Conservation (phyloP, 2,888 invertebrate species). For the Cloeon dipterum region DNA sequence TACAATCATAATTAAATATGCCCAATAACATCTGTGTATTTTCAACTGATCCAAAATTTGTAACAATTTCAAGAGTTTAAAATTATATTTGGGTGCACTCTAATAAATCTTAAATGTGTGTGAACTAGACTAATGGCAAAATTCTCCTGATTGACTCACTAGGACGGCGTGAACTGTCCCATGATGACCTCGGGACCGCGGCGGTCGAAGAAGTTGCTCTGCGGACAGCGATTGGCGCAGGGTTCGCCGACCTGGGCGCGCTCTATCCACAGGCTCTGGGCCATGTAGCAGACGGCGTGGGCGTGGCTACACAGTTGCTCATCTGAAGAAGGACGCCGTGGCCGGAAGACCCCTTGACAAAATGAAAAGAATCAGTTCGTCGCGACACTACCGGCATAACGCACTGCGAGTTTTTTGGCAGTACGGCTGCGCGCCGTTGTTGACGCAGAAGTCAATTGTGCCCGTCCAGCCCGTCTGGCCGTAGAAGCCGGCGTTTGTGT, state of each 20-base stretch:
- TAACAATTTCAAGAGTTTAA: no score
- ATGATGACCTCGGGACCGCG: not conserved
- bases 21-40: no score
- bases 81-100: no score
- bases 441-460: conserved; percentile 59
- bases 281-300: conserved; percentile 58
- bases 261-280: conserved; percentile 40
- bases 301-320: conserved; percentile 57
- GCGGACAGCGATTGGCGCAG: conserved; percentile 45
- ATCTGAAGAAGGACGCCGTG: conserved; percentile 25
- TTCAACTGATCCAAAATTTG: no score
- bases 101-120: no score
- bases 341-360: not conserved
- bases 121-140: no score
- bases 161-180: no score
- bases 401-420: conserved; percentile 46
- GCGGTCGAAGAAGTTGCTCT: not conserved
- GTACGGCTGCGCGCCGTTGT: conserved; percentile 57
- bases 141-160: no score
- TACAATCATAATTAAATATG: no score
- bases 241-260: conserved; percentile 33
- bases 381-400: no score
- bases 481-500: conserved; percentile 58
- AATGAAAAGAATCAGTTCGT: no score
- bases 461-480: conserved; percentile 49